phyloP scores from a whole-genome alignment of 53 echinoderm and acorn worm genomes.

The Patiria pectinifera region DNA sequence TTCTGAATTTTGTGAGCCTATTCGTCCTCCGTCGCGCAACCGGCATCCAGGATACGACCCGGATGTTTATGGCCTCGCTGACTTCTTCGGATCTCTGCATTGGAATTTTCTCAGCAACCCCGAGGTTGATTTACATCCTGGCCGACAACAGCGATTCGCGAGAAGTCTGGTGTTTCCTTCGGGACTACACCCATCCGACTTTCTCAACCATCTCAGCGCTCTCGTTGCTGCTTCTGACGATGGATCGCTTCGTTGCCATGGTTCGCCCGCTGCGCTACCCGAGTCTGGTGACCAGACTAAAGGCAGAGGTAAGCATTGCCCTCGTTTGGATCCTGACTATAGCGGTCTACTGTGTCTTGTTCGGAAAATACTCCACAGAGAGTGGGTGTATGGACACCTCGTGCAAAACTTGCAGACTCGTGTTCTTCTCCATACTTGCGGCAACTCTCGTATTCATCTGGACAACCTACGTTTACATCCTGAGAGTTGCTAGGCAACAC shows the following conservation, averaged over 20 bases:
- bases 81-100: background rate
- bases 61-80: background rate
- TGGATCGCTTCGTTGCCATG: constrained; percentile 5
- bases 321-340: background rate
- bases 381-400: no score
- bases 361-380: background rate
- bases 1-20: background rate
- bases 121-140: background rate
- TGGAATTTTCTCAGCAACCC: background rate
- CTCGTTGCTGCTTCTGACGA: background rate
- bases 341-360: background rate
- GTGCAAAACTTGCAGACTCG: no score
- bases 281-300: background rate
- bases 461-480: constrained; percentile 8
- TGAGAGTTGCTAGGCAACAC: constrained; percentile 33
- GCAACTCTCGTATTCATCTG: background rate
- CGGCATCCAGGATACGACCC: background rate
- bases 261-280: constrained; percentile 32
- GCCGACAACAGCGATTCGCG: no score
- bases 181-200: background rate
- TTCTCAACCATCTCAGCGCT: background rate
- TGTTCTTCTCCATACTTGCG: no score
- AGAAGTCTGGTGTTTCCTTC: background rate
- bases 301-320: background rate
- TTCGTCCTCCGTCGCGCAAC: background rate